phyloP scores from a whole-genome alignment of 2,888 invertebrate species.

The Bruchidius siliquastri region DNA sequence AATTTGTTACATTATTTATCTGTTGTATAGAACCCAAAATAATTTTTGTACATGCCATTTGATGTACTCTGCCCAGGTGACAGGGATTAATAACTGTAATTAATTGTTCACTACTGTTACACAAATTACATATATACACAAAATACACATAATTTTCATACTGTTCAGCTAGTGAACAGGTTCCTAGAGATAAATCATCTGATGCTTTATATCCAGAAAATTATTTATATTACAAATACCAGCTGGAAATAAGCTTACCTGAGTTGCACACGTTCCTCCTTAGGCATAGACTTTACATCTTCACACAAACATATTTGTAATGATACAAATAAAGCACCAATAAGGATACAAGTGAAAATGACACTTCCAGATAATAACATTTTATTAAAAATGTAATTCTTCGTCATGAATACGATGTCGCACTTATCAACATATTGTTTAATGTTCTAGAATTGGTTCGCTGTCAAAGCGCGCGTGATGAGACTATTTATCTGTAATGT shows the following conservation, averaged over 20 bases:
- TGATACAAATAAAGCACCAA: conserved; percentile 20
- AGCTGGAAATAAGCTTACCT: conserved; percentile 21
- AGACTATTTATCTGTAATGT: conserved; percentile 18
- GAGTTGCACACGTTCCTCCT: conserved; percentile 26
- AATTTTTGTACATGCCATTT: too few relatives aligned
- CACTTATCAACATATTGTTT: conserved; percentile 33
- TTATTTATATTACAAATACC: background rate
- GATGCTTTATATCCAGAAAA: too few relatives aligned
- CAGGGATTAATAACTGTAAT: too few relatives aligned
- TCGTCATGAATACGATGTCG: conserved; percentile 33
- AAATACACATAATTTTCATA: too few relatives aligned
- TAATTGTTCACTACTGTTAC: too few relatives aligned
- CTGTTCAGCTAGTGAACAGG: too few relatives aligned
- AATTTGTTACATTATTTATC: too few relatives aligned
- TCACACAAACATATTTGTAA: conserved; percentile 22
- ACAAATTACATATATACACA: too few relatives aligned
- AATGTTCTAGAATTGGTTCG: conserved; percentile 7
- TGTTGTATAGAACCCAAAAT: too few relatives aligned
- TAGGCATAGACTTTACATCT: conserved; percentile 29
- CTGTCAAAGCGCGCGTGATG: conserved; percentile 23
- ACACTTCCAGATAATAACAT: conserved; percentile 30
- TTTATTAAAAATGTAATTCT: conserved; percentile 25
- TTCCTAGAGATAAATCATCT: too few relatives aligned
- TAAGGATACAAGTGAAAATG: conserved; percentile 20
- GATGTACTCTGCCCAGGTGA: too few relatives aligned